Evolutionary conservation across 2,797 vertebrate species (phyloP), one percentile per base, ranked within the genome.

Genomic region (Falco berigora): DNA sequence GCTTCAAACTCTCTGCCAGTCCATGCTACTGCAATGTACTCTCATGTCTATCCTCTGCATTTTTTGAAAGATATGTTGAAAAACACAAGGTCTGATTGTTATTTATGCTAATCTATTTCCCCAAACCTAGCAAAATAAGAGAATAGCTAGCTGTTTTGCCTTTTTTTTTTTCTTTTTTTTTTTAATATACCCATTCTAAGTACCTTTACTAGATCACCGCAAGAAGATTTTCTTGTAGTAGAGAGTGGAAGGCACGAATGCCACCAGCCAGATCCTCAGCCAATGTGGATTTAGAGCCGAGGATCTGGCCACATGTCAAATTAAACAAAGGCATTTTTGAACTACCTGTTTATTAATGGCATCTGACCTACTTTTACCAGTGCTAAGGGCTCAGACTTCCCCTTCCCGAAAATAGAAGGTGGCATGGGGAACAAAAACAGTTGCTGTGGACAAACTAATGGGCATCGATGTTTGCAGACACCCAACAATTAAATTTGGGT

Each of bases 401-500:
- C 69, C 53, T 85, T 94, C 89, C 90, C 20, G 40, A 85, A 94
- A 96, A 58, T 40, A 68, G 75, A 96, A 92, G 94, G 87, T 80
- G 94, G 90, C 95, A 97, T 14, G 11, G 7, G n/a, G 76, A 88
- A 94, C 46, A 96, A 95, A 96, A 96, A 56, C 62, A 92, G 83
- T 79, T 5, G 0, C 42, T 66, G 88, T 56, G 55, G 83, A 94
- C 89, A 96, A 97, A 92, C 91, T 82, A 96, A 96, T 86, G 90
- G 94, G 84, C 80, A 83, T 92, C 89, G 47, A 27, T 69, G 40
- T 72, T 83, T 92, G 83, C 58, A 90, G 77, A 62, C 92, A 94
- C 66, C 27, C 81, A 96, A 95, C 75, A 95, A 97, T 96, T 95
- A 96, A 97, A 96, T 97, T 84, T 94, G 83, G 92, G 93, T 97